These are phyloP conservation scores for Sebastes kiyomatsui DNA, from an alignment of 2,797 vertebrate species.

Conservation along the genomic window DNA sequence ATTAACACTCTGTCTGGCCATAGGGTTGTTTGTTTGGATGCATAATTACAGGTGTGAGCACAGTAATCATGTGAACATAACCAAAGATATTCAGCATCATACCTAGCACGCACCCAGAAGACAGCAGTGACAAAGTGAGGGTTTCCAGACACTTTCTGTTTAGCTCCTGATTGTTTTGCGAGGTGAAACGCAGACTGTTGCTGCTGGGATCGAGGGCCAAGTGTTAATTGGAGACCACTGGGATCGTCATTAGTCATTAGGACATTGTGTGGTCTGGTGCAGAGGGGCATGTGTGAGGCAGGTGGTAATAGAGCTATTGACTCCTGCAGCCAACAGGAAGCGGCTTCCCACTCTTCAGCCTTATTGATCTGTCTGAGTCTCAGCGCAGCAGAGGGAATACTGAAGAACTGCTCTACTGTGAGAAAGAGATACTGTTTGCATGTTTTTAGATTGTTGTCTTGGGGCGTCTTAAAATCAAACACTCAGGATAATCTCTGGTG, in stretches of 20 bases:
- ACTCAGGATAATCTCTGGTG: not conserved
- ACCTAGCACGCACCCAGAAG: not conserved
- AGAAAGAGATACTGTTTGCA: not conserved
- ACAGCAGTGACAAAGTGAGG: not conserved
- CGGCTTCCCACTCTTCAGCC: conserved; percentile 3
- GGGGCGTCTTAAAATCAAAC: not conserved
- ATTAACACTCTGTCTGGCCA: not conserved
- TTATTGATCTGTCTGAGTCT: conserved; percentile 54
- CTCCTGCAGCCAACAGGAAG: conserved; percentile 19
- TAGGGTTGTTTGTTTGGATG: not conserved
- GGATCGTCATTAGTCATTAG: conserved; percentile 16
- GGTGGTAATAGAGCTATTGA: conserved; percentile 34
- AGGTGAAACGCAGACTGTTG: not conserved
- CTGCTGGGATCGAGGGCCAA: not conserved
- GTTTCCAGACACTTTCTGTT: not conserved
- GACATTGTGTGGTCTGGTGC: not conserved
- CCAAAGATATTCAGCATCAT: not conserved
- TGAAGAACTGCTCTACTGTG: not conserved
- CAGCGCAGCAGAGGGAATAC: conserved; percentile 5
- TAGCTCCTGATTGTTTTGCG: not conserved
- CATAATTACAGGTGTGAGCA: not conserved
- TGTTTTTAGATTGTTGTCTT: not conserved
- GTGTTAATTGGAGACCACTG: conserved; percentile 32
- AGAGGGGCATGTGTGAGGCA: conserved; percentile 26
- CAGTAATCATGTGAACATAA: not conserved